Conservation (phyloP, 2,797 vertebrate genomes). For the Micropoecilia bifurca region DNA sequence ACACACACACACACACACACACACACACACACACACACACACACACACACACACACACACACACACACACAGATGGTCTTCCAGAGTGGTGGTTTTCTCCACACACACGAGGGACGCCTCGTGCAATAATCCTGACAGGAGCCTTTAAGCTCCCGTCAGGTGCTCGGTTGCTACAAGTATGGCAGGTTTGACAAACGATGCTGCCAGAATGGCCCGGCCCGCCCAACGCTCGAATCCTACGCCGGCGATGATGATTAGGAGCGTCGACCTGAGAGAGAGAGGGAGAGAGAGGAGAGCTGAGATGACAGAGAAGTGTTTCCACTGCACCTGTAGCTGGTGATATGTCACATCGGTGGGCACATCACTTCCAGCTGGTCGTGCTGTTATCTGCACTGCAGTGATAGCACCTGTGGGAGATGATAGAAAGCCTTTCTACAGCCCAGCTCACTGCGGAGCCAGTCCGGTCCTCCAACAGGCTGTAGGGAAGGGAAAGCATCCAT, state of each 20-base stretch:
- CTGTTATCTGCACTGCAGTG: slow-evolving; percentile 34
- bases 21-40: slow-evolving; percentile 19
- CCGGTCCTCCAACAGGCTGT: slow-evolving; percentile 3
- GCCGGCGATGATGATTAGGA: slow-evolving; percentile 41
- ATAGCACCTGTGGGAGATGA: slow-evolving; percentile 29
- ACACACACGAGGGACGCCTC: slow-evolving; percentile 41
- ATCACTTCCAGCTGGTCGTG: slow-evolving; percentile 25
- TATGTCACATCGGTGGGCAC: slow-evolving; percentile 40
- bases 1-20: slow-evolving; percentile 10
- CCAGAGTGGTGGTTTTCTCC: slow-evolving; percentile 47
- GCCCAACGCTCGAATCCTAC: slow-evolving; percentile 29
- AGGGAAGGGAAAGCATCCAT: slow-evolving; percentile 2
- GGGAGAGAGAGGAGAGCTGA: slow-evolving; percentile 9
- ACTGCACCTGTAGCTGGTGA: slow-evolving; percentile 43
- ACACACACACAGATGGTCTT: slow-evolving; percentile 47
- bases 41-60: background rate
- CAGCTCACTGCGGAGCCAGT: slow-evolving; percentile 9
- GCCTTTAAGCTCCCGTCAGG: slow-evolving; percentile 70
- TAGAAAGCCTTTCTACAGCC: slow-evolving; percentile 13
- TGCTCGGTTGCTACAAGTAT: slow-evolving; percentile 49
- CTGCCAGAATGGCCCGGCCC: slow-evolving; percentile 46
- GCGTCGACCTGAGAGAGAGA: slow-evolving; percentile 47
- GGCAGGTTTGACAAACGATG: slow-evolving; percentile 61
- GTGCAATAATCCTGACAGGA: slow-evolving; percentile 61
- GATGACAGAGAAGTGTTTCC: slow-evolving; percentile 41